Conservation (phyloP, 1,140 invertebrate genomes). For the Drosophila willistoni region DNA sequence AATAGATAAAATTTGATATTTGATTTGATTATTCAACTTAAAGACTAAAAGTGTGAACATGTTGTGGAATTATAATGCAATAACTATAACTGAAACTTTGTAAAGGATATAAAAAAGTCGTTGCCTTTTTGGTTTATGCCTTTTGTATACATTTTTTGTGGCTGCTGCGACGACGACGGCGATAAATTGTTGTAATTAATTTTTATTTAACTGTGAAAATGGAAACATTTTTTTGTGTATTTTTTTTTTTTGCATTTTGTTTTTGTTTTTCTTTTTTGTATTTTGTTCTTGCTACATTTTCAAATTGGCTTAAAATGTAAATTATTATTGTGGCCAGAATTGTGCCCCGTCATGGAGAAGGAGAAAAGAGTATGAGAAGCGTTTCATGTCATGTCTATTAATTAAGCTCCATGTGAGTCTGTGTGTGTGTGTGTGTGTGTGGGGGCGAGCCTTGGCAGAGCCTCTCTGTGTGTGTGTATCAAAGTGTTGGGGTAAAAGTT, state of each 20-base stretch:
- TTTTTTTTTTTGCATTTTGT: conserved; percentile 17
- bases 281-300: conserved; percentile 52
- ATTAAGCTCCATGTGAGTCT: conserved; percentile 63
- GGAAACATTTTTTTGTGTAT: conserved; percentile 59
- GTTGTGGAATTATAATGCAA: too few relatives aligned
- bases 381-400: conserved; percentile 75
- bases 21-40: too few relatives aligned
- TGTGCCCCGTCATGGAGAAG: conserved; percentile 58
- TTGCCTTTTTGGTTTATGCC: background rate
- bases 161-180: conserved; percentile 65
- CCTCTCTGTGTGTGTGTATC: background rate
- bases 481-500: conserved; percentile 11
- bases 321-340: conserved; percentile 78
- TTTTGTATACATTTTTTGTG: conserved; percentile 49
- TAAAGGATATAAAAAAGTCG: conserved; percentile 16
- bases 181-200: conserved; percentile 82
- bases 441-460: conserved; percentile 5
- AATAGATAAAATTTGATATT: too few relatives aligned
- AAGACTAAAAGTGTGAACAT: too few relatives aligned
- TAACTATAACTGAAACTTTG: background rate
- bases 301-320: conserved; percentile 81
- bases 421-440: conserved; percentile 11
- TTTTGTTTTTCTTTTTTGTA: background rate
- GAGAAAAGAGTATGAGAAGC: conserved; percentile 41
- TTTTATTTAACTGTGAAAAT: conserved; percentile 82